Base-by-base conservation (phyloP, 2,113 vertebrate species). In the Toxotes jaculatrix region DNA sequence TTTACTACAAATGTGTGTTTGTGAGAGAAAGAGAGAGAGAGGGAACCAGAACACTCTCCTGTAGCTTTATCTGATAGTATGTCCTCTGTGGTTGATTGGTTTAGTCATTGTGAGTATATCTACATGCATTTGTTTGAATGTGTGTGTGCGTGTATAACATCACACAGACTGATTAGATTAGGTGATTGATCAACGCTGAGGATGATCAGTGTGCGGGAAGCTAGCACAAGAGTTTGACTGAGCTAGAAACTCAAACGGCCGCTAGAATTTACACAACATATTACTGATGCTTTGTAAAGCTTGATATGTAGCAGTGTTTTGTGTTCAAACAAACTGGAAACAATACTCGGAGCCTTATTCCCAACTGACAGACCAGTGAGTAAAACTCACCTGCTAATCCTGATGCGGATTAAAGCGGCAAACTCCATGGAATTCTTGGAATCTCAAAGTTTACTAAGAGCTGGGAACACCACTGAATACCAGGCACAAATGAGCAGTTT, bases 401-500 rank as follows among this genome's bases (percentile, higher is more conserved):
- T 87, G 83, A 83, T 65, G 86, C 72, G 90, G 90, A 93, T 94
- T 93, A 93, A 89, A 91, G 87, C 32, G 14, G 83, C 82, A 94
- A 91, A 93, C 72, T 90, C 86, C 67, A 51, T 89, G 88, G 92
- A 93, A 93, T 94, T 90, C 90, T 65, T 91, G 92, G 92, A 93
- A 94, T 94, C 83, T 85, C 69, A 64, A 89, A 91, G 84, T 94
- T 92, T 75, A 91, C 88, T 74, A 75, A 89, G 85, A 91, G 83
- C 71, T 27, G 47, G 77, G 77, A 78, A 83, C 71, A 74, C 88
- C 85, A 87, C 77, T 75, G 62, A 91, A 92, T 90, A 84, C 83
- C 87, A 91, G 90, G 84, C 89, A 80, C 88, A 86, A 87, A 51
- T 55, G 74, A 91, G 65, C 47, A 80, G 38, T 80, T 27, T 70